Evolutionary conservation across 2,888 invertebrate genomes (phyloP), one percentile per base, ranked within the genome.

Genomic region (Dynastes hyllus): DNA sequence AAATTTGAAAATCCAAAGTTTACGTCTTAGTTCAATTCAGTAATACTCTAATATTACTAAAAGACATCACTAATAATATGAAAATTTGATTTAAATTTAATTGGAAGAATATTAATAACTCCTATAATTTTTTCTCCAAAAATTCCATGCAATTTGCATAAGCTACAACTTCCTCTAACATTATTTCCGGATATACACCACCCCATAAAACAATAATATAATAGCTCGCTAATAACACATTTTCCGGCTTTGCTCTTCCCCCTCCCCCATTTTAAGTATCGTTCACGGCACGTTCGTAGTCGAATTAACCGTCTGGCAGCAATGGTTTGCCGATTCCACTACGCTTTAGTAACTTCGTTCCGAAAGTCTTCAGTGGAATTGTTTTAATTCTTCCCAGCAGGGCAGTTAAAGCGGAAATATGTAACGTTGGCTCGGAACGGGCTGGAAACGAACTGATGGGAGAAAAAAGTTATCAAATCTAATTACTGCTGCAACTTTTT

Each of bases 401-500:
- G 66, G 80, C 78, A 79, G 80, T 82, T 82, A 82, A 80, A 82
- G 53, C 77, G 80, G 67, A 82, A 82, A 82, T 78, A 78, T 81
- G 82, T 81, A 81, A 80, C 81, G 76, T 61, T 45, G 77, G 67
- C 50, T 75, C 73, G 51, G 11, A 53, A 11, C 16, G 16, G 65
- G 50, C 45, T 65, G 66, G 27, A 29, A 53, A 8, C 16, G 29
- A 61, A 58, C 32, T 9, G 27, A 16, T 4, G 22, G 27, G 55
- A 71, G 22, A 73, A 80, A 81, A 81, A 80, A 81, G 78, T 79
- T 77, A 69, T 73, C 81, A 82, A 82, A 82, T 76, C 77, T 80
- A 82, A 82, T 81, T 81, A 81, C 78, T 79, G 81, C 79, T 77
- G 78, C 81, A 81, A 83, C 78, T 81, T 83, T 81, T 81, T 76